These are phyloP conservation scores for Dryoscopus gambensis DNA, from an alignment of 2,113 vertebrate genomes.

Conservation along the genomic window DNA sequence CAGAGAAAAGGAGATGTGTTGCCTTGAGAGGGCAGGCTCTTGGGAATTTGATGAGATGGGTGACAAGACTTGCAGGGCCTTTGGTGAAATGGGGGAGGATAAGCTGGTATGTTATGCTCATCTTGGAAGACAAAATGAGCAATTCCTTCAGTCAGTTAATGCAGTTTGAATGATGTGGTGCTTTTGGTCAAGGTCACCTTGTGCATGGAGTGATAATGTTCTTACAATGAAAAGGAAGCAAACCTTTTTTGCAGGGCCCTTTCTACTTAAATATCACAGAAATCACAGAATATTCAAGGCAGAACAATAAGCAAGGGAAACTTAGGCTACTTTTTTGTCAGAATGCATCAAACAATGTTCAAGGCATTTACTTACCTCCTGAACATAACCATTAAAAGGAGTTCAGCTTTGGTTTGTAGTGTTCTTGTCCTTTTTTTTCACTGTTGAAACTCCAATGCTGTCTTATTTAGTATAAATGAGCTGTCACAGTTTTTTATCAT, in stretches of 20 bases:
- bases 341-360: neutral
- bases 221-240: neutral
- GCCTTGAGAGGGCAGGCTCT: neutral
- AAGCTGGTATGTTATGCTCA: neutral
- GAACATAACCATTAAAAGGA: neutral
- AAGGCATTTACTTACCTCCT: neutral
- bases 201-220: neutral
- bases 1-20: neutral
- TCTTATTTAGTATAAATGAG: neutral
- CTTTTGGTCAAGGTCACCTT: conserved; percentile 7
- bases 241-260: neutral
- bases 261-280: neutral
- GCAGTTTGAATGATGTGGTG: neutral
- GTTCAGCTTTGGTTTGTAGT: neutral
- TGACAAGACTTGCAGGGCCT: neutral
- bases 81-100: neutral
- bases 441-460: neutral
- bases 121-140: neutral
- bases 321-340: neutral
- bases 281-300: neutral
- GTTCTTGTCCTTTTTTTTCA: neutral
- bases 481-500: neutral
- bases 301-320: neutral
- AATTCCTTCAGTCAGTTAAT: neutral
- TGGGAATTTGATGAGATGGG: neutral